These are phyloP conservation scores for Hyles lineata DNA, from an alignment of 2,888 invertebrate genomes.

Conservation along the genomic window DNA sequence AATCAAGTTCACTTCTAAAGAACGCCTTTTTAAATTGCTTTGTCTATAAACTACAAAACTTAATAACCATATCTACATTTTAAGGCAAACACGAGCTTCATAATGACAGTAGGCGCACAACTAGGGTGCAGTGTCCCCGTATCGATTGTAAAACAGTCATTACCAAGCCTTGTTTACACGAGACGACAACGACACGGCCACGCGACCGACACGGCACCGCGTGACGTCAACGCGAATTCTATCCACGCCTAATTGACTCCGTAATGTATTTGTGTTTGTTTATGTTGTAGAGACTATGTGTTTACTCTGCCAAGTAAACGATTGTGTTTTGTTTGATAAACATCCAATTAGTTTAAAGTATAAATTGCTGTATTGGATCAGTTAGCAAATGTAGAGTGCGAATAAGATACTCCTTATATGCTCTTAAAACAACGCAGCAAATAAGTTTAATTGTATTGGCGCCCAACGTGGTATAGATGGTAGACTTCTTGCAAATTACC, in stretches of 20 bases:
- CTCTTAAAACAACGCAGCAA: no score
- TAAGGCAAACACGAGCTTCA: not conserved
- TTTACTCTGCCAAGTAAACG: slow-evolving; percentile 14
- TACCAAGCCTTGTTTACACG: slow-evolving; percentile 42
- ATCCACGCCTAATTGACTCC: slow-evolving; percentile 20
- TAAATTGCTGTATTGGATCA: not conserved
- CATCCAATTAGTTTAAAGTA: not conserved
- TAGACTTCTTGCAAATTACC: no score
- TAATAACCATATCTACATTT: not conserved
- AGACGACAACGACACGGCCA: slow-evolving; percentile 38
- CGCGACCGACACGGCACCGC: not conserved
- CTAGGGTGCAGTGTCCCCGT: slow-evolving; percentile 24
- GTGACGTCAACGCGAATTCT: slow-evolving; percentile 21
- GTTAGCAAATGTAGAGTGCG: not conserved
- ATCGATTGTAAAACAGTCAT: slow-evolving; percentile 24
- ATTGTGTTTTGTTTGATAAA: slow-evolving; percentile 3
- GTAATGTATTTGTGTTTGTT: slow-evolving; percentile 29
- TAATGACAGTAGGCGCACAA: not conserved
- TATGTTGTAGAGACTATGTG: slow-evolving; percentile 32
- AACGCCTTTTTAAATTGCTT: no score
- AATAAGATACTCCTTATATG: no score
- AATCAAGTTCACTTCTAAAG: no score
- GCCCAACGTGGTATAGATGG: not conserved
- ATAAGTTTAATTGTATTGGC: not conserved
- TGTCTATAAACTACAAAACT: not conserved